These are phyloP conservation scores for Cavia aperea DNA, from an alignment of 2,113 vertebrate species.

Conservation along the genomic window DNA sequence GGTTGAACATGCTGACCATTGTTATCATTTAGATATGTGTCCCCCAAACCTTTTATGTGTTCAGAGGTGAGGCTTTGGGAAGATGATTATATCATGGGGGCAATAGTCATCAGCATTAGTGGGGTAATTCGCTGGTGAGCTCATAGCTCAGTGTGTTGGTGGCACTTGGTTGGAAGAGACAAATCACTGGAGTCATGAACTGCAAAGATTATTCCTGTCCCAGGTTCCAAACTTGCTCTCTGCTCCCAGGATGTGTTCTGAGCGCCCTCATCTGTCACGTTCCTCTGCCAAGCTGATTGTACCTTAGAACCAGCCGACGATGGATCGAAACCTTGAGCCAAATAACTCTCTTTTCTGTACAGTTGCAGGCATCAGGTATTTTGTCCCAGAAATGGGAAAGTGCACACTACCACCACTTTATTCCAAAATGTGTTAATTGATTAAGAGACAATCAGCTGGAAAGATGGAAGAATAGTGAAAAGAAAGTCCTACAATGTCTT, in stretches of 20 bases:
- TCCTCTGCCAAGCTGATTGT: not conserved
- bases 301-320: not conserved
- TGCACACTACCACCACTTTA: not conserved
- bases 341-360: not conserved
- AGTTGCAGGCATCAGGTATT: not conserved
- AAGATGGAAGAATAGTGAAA: not conserved
- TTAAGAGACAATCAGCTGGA: not conserved
- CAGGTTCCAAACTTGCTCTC: not conserved
- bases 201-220: not conserved
- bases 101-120: not conserved
- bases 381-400: not conserved
- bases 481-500: not conserved
- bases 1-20: not conserved
- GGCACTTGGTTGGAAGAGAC: not conserved
- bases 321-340: not conserved
- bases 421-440: slow-evolving; percentile 12
- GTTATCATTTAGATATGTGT: not conserved
- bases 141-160: not conserved
- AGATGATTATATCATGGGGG: not conserved
- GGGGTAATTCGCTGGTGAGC: not conserved
- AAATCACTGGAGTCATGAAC: not conserved
- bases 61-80: not conserved
- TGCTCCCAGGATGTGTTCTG: not conserved
- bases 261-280: not conserved
- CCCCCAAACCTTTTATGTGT: too few species aligned